phyloP scores from a whole-genome alignment of 2,888 invertebrate genomes.

The Eristalinus aeneus region DNA sequence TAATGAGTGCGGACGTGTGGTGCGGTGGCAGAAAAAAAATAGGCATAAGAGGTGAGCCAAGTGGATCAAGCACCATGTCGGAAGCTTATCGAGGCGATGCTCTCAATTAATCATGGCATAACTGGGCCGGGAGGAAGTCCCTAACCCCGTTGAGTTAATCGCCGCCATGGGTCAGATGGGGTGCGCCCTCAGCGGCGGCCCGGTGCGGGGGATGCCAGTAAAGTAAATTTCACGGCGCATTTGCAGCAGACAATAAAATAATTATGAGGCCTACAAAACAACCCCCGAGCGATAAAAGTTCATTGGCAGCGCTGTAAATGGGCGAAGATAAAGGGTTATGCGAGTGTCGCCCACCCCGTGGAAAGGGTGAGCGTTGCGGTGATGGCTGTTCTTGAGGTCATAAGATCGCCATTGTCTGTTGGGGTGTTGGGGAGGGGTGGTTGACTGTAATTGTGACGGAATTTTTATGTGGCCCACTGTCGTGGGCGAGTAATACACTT shows the following conservation, averaged over 20 bases:
- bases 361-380: background rate
- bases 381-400: conserved; percentile 3
- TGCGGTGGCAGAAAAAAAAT: background rate
- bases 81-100: conserved; percentile 14
- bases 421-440: background rate
- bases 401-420: background rate
- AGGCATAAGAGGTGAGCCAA: background rate
- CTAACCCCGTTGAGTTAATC: conserved; percentile 61
- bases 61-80: conserved; percentile 41
- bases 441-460: conserved; percentile 9
- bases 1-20: background rate
- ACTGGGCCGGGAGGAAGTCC: conserved; percentile 34
- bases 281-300: conserved; percentile 44
- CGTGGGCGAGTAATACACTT: background rate
- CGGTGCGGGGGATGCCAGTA: conserved; percentile 22
- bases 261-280: conserved; percentile 71
- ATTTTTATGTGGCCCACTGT: conserved; percentile 4
- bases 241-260: conserved; percentile 76
- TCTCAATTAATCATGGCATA: conserved; percentile 61
- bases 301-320: conserved; percentile 48
- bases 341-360: background rate
- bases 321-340: conserved; percentile 33
- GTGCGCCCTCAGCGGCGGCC: conserved; percentile 16
- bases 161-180: conserved; percentile 43
- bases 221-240: conserved; percentile 76